A percentile compares a stretch with the other conserved stretches of the same genome.
phyloP scores from a whole-genome alignment of 2,113 vertebrate species.

The Spilogale gracilis region DNA sequence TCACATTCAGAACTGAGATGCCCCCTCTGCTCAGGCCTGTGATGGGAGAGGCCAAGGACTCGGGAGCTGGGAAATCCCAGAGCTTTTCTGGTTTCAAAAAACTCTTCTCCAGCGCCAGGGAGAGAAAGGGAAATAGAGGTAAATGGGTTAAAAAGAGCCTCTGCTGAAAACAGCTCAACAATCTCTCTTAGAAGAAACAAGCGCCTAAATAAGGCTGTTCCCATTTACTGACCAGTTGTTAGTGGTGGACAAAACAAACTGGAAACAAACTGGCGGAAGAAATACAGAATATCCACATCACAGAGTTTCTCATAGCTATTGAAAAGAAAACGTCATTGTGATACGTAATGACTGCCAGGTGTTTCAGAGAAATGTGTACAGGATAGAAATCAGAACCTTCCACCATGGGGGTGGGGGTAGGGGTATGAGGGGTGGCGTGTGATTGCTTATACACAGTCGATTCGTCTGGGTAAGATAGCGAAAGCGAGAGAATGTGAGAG shows the following conservation, averaged over 20 bases:
- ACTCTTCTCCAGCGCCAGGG: neutral
- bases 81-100: neutral
- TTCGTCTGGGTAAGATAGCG: neutral
- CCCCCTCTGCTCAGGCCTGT: no score
- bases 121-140: neutral
- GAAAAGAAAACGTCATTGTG: neutral
- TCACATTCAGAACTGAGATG: neutral
- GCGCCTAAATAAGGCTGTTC: neutral
- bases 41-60: neutral
- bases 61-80: neutral
- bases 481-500: neutral
- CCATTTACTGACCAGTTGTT: neutral
- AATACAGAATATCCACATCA: neutral
- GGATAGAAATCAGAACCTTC: neutral
- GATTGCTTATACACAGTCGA: neutral
- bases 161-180: neutral
- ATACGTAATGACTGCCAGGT: neutral
- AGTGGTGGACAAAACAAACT: neutral
- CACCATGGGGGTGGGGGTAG: fast-evolving
- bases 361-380: neutral
- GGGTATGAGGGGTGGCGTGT: no score
- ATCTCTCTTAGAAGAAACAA: neutral
- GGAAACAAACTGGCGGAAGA: neutral
- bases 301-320: neutral
- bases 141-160: neutral